These are phyloP conservation scores for Phrynosoma platyrhinos DNA, from an alignment of 2,113 vertebrate genomes.

Conservation along the genomic window DNA sequence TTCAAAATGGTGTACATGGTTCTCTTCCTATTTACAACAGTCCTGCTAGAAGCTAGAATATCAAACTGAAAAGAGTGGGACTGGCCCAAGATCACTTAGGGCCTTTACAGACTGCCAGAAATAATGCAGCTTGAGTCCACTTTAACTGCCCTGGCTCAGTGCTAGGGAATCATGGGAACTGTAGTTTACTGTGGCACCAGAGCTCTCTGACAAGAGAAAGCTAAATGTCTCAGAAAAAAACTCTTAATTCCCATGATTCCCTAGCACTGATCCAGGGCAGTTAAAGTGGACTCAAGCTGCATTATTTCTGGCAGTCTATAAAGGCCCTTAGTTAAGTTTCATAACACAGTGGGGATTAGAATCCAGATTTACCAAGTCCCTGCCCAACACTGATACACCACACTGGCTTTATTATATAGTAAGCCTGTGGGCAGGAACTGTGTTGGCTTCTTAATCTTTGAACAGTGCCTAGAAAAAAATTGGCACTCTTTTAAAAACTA, in stretches of 20 bases:
- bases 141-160: no score
- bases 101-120: no score
- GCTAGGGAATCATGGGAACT: no score
- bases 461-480: neutral
- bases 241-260: no score
- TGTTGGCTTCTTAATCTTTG: neutral
- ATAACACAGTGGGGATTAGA: neutral
- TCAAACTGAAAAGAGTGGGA: neutral
- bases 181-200: no score
- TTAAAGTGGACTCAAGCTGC: no score
- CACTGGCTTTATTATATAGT: neutral
- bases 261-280: no score
- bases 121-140: no score
- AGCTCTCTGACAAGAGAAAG: no score
- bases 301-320: no score
- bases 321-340: neutral
- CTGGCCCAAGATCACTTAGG: neutral
- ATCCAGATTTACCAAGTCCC: neutral
- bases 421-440: neutral
- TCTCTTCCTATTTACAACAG: neutral
- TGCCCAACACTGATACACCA: neutral
- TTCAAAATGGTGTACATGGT: no score
- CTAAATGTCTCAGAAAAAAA: no score
- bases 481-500: neutral
- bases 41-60: neutral